These are phyloP conservation scores for Ptyas mucosa DNA, from an alignment of 2,113 vertebrate genomes.

Conservation along the genomic window DNA sequence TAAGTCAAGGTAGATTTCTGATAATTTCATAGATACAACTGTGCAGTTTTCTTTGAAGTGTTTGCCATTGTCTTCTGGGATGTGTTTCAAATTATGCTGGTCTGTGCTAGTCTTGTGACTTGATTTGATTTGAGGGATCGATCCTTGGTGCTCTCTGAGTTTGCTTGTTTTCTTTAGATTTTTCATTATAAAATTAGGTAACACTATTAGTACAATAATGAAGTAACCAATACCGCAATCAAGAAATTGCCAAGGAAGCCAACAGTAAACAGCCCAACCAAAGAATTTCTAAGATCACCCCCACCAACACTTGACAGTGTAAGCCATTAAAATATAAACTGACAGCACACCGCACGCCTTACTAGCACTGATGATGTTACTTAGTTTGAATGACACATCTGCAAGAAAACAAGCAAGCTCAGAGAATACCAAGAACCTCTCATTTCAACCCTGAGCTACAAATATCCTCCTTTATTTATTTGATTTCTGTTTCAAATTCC, in stretches of 20 bases:
- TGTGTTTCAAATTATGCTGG: not conserved
- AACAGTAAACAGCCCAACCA: not conserved
- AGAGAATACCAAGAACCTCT: no score
- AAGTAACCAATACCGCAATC: not conserved
- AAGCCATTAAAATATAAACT: no score
- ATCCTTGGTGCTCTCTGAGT: not conserved
- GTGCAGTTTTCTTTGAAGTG: not conserved
- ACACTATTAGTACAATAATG: not conserved
- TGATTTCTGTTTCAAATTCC: not conserved
- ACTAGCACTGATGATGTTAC: no score
- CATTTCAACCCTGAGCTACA: no score
- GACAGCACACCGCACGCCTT: no score
- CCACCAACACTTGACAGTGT: no score
- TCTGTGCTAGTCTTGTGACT: not conserved
- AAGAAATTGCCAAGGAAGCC: not conserved
- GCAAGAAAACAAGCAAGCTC: no score
- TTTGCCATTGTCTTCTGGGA: not conserved
- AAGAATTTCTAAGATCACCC: no score
- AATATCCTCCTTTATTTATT: no score
- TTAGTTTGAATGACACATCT: no score
- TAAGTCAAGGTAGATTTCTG: not conserved
- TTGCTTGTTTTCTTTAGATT: no score
- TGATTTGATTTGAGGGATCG: not conserved
- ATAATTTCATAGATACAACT: not conserved
- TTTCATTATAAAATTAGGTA: not conserved